Conservation (phyloP, 2,113 vertebrate genomes). For the Malaclemys terrapin region DNA sequence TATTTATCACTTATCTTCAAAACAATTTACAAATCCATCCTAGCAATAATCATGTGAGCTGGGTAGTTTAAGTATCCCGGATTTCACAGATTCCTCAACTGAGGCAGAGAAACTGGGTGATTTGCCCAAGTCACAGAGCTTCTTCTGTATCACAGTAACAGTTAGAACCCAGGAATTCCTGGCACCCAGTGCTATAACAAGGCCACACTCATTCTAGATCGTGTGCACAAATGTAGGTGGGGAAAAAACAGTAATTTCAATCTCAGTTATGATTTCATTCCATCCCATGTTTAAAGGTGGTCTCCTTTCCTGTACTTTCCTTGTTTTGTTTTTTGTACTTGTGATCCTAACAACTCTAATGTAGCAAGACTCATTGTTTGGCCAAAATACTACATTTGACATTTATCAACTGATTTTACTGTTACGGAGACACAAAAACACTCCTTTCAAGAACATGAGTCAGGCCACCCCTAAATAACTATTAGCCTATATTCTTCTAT, state of each 20-base stretch:
- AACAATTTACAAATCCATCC: not conserved
- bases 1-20: not conserved
- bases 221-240: accelerated
- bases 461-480: not conserved
- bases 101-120: not conserved
- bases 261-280: not conserved
- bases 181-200: not conserved
- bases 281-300: not conserved
- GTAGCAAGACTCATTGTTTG: not conserved
- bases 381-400: not conserved
- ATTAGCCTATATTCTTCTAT: not conserved
- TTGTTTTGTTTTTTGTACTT: not conserved
- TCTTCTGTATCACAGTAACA: too few species aligned
- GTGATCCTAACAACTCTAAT: not conserved
- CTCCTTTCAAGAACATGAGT: not conserved
- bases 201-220: not conserved
- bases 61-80: not conserved
- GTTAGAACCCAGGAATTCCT: not conserved
- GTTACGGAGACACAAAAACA: not conserved
- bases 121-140: not conserved
- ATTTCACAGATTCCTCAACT: not conserved
- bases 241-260: not conserved
- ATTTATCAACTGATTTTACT: not conserved
- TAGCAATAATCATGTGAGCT: not conserved
- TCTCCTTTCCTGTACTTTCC: not conserved